A percentile compares a stretch with the other conserved stretches of the same genome.
phyloP scores from a whole-genome alignment of 2,888 invertebrate species.

The Seladonia tumulorum region DNA sequence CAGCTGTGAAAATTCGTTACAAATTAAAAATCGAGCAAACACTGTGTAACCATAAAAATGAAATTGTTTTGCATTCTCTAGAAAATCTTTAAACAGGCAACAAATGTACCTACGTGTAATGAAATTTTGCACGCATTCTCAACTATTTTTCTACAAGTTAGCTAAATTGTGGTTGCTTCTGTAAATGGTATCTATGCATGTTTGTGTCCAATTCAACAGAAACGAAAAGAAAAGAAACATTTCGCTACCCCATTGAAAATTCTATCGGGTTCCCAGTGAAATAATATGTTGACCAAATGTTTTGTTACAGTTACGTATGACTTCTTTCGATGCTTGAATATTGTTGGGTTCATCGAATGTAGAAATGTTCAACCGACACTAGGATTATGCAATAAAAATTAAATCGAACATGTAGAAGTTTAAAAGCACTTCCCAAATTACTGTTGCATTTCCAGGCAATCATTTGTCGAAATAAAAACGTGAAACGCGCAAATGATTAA shows the following conservation, averaged over 20 bases:
- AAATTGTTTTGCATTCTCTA: background rate
- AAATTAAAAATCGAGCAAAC: background rate
- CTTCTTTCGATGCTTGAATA: background rate
- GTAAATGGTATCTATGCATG: background rate
- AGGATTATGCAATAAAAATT: constrained; percentile 27
- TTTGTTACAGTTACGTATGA: background rate
- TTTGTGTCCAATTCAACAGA: background rate
- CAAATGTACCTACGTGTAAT: background rate
- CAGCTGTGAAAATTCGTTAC: constrained; percentile 72
- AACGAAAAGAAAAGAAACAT: background rate
- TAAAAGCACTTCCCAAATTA: background rate
- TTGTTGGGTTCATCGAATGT: background rate
- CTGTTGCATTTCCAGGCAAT: background rate
- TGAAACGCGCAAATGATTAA: background rate
- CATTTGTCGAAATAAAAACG: background rate
- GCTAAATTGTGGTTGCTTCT: background rate
- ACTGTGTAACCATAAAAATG: background rate
- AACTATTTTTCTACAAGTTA: background rate
- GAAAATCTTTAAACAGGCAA: background rate
- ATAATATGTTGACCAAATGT: background rate
- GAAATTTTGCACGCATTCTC: background rate
- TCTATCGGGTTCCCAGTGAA: background rate
- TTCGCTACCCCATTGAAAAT: background rate
- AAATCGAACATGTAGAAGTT: background rate
- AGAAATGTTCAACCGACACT: background rate